phyloP scores from a whole-genome alignment of 2,113 vertebrate species.

The Syngnathus scovelli region DNA sequence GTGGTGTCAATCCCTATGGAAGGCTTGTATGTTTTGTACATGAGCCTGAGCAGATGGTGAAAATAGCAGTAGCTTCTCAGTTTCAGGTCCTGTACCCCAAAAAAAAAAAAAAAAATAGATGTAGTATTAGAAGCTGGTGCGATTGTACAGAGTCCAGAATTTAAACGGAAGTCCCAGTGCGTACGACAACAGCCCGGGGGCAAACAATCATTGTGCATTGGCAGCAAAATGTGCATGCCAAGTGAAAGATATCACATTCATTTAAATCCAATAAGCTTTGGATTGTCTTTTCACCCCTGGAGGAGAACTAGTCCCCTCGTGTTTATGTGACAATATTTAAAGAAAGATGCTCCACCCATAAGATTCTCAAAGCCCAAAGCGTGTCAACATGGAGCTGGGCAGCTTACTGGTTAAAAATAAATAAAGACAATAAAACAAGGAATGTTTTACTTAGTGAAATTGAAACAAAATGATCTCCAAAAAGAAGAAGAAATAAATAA shows the following conservation, averaged over 20 bases:
- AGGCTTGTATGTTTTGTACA: constrained; percentile 1
- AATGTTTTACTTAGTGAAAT: not conserved
- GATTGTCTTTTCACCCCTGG: constrained; percentile 1
- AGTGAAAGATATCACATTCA: constrained; percentile 5
- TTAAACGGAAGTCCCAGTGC: constrained; percentile 2
- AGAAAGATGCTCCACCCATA: not conserved
- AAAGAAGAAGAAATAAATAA: too few relatives aligned
- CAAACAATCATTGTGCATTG: constrained; percentile 28
- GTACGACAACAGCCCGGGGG: constrained; percentile 17
- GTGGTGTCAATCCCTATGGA: constrained; percentile 17
- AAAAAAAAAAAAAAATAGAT: not conserved
- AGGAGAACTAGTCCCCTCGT: not conserved
- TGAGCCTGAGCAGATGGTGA: constrained; percentile 19
- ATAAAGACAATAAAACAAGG: not conserved
- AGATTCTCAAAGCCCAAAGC: not conserved
- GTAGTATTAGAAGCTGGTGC: not conserved
- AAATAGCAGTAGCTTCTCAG: constrained; percentile 16
- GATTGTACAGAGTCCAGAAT: not conserved
- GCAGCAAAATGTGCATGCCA: constrained; percentile 23
- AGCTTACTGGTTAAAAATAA: not conserved
- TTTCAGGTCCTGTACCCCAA: not conserved
- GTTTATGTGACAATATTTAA: constrained; percentile 6
- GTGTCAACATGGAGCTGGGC: constrained; percentile 14
- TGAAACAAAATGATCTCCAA: too few relatives aligned
- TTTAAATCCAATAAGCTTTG: constrained; percentile 20